Percentiles rank a stretch among this genome's conserved stretches.
Evolutionary conservation across 92 coral and sea anemone species (phyloP).

Genomic region (Heteractis magnifica): DNA sequence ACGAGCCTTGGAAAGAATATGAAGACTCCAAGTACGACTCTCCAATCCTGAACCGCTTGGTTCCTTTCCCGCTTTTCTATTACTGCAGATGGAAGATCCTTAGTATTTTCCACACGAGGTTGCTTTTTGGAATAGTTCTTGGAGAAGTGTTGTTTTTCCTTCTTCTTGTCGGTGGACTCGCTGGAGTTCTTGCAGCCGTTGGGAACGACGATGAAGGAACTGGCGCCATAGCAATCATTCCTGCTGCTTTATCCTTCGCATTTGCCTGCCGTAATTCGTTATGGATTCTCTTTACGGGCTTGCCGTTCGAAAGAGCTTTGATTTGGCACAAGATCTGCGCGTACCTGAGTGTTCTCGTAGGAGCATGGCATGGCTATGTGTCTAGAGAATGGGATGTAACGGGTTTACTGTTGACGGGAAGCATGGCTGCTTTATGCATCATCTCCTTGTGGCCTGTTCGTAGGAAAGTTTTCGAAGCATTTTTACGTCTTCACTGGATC

Average conservation of each 20-base stretch:
- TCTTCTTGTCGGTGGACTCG: constrained; percentile 55
- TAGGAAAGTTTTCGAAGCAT: constrained; percentile 63
- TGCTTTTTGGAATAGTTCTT: constrained; percentile 63
- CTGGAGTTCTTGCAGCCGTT: constrained; percentile 44
- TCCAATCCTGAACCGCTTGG: constrained; percentile 62
- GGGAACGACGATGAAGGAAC: constrained; percentile 45
- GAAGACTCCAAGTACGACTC: constrained; percentile 70
- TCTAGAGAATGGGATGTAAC: constrained; percentile 54
- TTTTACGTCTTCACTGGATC: constrained; percentile 64
- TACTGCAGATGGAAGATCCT: constrained; percentile 63
- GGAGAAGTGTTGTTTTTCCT: constrained; percentile 63
- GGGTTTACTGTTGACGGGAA: constrained; percentile 46
- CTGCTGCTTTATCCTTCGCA: constrained; percentile 68
- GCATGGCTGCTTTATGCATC: constrained; percentile 47
- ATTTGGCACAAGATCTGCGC: constrained; percentile 75
- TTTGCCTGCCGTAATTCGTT: constrained; percentile 70
- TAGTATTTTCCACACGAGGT: constrained; percentile 56
- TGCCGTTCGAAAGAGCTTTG: constrained; percentile 74
- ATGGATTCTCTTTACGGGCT: constrained; percentile 69
- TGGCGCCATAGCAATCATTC: constrained; percentile 51
- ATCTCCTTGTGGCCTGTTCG: constrained; percentile 64
- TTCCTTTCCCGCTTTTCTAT: constrained; percentile 45
- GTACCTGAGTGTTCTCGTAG: constrained; percentile 58
- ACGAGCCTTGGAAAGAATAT: constrained; percentile 51
- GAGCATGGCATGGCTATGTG: constrained; percentile 71